Conservation (phyloP, 2,113 vertebrate species). For the Brachionichthys hirsutus region DNA sequence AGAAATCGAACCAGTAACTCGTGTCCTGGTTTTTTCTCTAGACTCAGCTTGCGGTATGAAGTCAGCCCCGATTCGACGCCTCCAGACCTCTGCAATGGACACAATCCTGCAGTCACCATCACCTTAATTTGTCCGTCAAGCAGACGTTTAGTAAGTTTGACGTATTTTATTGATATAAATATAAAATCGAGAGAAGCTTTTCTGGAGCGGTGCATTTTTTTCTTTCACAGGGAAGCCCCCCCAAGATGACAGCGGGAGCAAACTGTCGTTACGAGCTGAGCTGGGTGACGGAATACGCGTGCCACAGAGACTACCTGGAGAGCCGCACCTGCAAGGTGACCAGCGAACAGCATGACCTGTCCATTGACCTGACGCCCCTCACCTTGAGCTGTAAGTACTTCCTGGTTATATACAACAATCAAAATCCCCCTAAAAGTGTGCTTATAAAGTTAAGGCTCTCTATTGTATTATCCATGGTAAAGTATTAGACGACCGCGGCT, state of each 20-base stretch:
- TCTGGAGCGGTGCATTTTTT: background rate
- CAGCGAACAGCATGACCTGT: conserved; percentile 84
- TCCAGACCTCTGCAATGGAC: conserved; percentile 81
- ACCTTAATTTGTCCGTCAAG: conserved; percentile 90
- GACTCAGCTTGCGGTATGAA: conserved; percentile 84
- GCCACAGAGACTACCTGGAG: conserved; percentile 92
- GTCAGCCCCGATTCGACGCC: conserved; percentile 4
- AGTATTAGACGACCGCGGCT: too few species aligned
- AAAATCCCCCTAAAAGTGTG: too few species aligned
- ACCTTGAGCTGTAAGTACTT: conserved; percentile 69
- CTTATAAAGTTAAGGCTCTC: too few species aligned
- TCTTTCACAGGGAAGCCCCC: conserved; percentile 81
- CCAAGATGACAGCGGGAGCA: conserved; percentile 84
- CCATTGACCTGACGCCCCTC: conserved; percentile 87
- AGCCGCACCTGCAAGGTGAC: conserved; percentile 82
- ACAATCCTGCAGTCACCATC: conserved; percentile 86
- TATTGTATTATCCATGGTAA: too few species aligned
- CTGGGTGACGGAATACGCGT: conserved; percentile 95
- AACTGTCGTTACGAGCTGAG: conserved; percentile 93
- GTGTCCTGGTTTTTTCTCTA: conserved; percentile 48
- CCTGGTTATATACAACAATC: background rate
- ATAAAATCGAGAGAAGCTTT: background rate
- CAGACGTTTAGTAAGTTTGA: conserved; percentile 78
- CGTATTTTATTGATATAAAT: background rate
- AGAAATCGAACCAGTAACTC: background rate